A percentile compares a stretch with the other conserved stretches of the same genome.
phyloP scores from a whole-genome alignment of 2,797 vertebrate species.

The Tapera naevia region DNA sequence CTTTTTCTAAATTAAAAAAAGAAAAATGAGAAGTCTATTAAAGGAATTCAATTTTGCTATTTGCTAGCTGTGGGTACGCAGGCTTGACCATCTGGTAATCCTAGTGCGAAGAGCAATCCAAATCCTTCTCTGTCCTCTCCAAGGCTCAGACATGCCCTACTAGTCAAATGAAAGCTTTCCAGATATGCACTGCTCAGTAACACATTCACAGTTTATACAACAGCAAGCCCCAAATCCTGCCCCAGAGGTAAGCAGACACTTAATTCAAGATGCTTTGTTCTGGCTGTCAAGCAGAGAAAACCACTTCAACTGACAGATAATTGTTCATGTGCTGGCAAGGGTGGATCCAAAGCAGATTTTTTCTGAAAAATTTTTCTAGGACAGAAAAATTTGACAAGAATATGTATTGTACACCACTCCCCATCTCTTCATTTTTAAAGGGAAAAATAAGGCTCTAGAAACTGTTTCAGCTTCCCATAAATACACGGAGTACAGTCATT shows the following conservation, averaged over 20 bases:
- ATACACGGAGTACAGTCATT: not conserved
- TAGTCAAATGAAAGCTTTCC: not conserved
- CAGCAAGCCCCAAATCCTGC: not conserved
- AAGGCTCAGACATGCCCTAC: not conserved
- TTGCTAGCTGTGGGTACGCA: not conserved
- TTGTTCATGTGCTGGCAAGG: not conserved
- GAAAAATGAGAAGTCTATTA: not conserved
- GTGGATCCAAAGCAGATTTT: not conserved
- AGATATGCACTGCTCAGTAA: not conserved
- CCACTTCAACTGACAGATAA: not conserved
- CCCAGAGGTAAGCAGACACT: not conserved
- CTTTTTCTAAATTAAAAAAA: not conserved
- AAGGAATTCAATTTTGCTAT: not conserved
- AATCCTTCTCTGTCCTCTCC: slow-evolving; percentile 4
- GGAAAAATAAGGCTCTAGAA: not conserved
- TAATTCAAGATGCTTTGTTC: slow-evolving; percentile 29
- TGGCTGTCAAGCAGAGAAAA: not conserved
- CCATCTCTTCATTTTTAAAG: not conserved
- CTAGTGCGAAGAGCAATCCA: not conserved
- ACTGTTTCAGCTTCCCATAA: not conserved
- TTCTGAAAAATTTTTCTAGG: not conserved
- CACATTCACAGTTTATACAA: not conserved
- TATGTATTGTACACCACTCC: not conserved
- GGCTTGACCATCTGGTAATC: not conserved
- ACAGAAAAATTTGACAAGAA: not conserved